These are phyloP conservation scores for Pygocentrus nattereri DNA, from an alignment of 2,797 vertebrate genomes.

Conservation along the genomic window DNA sequence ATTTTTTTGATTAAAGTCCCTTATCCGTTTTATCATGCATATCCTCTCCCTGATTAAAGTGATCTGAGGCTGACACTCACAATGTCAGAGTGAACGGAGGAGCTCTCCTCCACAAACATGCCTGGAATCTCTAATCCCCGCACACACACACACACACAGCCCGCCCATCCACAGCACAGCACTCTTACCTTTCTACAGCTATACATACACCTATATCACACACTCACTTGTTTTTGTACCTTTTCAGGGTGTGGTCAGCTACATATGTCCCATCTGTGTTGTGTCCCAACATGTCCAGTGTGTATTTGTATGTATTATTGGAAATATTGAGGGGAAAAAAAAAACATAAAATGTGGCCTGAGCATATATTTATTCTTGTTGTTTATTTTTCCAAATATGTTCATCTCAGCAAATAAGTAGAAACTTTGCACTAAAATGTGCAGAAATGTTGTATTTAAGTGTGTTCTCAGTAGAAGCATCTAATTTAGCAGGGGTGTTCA, in stretches of 20 bases:
- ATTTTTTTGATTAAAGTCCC: constrained; percentile 99
- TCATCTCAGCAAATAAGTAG: too few relatives aligned
- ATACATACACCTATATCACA: constrained; percentile 7
- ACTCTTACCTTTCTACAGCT: constrained; percentile 35
- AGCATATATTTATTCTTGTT: too few relatives aligned
- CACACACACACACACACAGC: constrained; percentile 12
- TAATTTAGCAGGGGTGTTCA: too few relatives aligned
- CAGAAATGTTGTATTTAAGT: too few relatives aligned
- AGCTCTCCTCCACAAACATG: constrained; percentile 68
- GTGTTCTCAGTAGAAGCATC: too few relatives aligned
- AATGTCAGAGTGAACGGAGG: constrained; percentile 95
- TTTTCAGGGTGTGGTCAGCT: background rate
- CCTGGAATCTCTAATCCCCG: constrained; percentile 63
- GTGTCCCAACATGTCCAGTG: too few relatives aligned
- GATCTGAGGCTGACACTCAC: constrained; percentile 99
- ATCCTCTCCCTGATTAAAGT: constrained; percentile 99
- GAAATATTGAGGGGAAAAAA: too few relatives aligned
- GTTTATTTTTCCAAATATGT: too few relatives aligned
- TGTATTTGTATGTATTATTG: too few relatives aligned
- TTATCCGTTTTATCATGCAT: constrained; percentile 99
- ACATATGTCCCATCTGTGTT: too few relatives aligned
- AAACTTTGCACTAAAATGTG: too few relatives aligned
- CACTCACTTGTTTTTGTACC: background rate
- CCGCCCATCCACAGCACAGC: constrained; percentile 21
- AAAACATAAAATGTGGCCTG: too few relatives aligned